A percentile compares a stretch with the other conserved stretches of the same genome.
These are phyloP conservation scores for Geophilus truncorum DNA, from an alignment of 2,888 invertebrate genomes.

Conservation along the genomic window DNA sequence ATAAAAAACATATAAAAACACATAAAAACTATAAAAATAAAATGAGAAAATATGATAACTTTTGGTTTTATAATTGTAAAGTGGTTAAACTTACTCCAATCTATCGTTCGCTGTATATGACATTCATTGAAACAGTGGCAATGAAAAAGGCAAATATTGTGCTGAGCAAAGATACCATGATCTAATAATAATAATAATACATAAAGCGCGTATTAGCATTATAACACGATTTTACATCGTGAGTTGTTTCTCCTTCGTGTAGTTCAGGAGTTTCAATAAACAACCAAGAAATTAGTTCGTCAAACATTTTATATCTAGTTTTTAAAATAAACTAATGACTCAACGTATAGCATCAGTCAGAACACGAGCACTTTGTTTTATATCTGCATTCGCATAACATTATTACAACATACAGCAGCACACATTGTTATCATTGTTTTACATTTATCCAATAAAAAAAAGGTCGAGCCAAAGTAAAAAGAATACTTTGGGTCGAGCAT, in stretches of 20 bases:
- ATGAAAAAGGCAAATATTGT: slow-evolving; percentile 6
- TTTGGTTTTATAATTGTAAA: background rate
- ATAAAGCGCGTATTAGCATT: background rate
- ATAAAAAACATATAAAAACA: too few species aligned
- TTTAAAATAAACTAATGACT: too few species aligned
- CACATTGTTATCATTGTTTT: too few species aligned
- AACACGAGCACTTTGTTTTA: background rate
- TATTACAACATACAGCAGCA: background rate
- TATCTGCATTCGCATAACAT: background rate
- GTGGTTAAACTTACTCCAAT: background rate
- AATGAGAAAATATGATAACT: background rate
- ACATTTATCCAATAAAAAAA: too few species aligned
- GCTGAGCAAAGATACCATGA: background rate
- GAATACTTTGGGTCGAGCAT: too few species aligned
- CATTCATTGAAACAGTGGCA: background rate
- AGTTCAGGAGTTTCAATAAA: too few species aligned
- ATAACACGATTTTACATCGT: background rate
- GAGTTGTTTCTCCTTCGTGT: background rate
- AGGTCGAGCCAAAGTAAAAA: too few species aligned
- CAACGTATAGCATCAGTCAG: background rate
- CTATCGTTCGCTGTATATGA: background rate
- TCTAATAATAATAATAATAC: background rate
- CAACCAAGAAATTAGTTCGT: background rate
- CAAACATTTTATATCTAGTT: background rate
- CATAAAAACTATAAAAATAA: background rate